Percentiles rank a stretch among this genome's conserved stretches.
Evolutionary conservation across 2,888 invertebrate genomes (phyloP).

Genomic region (Dascillus cervinus): DNA sequence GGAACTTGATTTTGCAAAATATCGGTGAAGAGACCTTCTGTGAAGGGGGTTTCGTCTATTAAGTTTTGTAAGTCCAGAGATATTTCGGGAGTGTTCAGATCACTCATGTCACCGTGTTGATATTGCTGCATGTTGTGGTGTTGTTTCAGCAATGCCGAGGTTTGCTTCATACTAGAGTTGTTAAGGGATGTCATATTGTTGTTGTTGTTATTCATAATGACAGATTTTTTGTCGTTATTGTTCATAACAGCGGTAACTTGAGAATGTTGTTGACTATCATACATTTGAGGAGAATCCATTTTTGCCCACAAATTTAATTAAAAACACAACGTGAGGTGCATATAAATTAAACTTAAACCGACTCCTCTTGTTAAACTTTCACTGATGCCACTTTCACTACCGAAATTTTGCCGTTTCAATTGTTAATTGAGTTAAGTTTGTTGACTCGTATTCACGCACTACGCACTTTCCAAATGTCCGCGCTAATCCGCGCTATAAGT

Average conservation of each 20-base stretch:
- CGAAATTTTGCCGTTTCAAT: constrained; percentile 22
- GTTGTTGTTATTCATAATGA: constrained; percentile 41
- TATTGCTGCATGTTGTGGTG: constrained; percentile 66
- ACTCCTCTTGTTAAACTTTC: too few relatives aligned
- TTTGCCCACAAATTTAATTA: too few relatives aligned
- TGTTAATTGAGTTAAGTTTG: constrained; percentile 8
- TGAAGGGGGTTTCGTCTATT: constrained; percentile 84
- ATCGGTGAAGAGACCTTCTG: constrained; percentile 79
- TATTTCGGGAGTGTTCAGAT: constrained; percentile 87
- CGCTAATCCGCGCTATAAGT: too few relatives aligned
- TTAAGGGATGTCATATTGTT: constrained; percentile 44
- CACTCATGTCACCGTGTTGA: constrained; percentile 70
- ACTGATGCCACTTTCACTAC: constrained; percentile 28
- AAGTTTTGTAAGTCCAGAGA: constrained; percentile 86
- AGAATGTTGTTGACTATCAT: constrained; percentile 60
- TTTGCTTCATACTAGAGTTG: constrained; percentile 46
- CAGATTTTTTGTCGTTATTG: constrained; percentile 47
- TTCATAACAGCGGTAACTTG: constrained; percentile 49
- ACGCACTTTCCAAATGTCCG: constrained; percentile 29
- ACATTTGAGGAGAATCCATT: constrained; percentile 84
- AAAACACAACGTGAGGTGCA: too few relatives aligned
- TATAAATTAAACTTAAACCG: too few relatives aligned
- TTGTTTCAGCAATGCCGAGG: constrained; percentile 53
- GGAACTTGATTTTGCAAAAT: constrained; percentile 55
- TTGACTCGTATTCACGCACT: constrained; percentile 16